A percentile compares a stretch with the other conserved stretches of the same genome.
These are phyloP conservation scores for Meda fulgida DNA, from an alignment of 2,797 vertebrate genomes.

Conservation along the genomic window DNA sequence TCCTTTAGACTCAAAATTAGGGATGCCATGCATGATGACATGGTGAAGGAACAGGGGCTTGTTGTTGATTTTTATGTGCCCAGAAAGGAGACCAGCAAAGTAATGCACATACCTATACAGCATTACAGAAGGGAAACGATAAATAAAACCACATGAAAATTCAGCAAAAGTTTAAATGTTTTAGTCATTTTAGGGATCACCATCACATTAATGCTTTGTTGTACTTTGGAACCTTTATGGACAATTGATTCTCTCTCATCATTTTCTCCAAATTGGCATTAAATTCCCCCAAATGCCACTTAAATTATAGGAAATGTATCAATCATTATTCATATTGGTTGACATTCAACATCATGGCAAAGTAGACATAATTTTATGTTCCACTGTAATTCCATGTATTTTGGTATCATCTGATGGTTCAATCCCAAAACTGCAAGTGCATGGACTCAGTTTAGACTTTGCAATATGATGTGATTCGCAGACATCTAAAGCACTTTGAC, in stretches of 20 bases:
- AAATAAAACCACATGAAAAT: neutral
- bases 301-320: neutral
- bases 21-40: conserved; percentile 97
- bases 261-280: neutral
- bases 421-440: neutral
- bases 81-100: conserved; percentile 94
- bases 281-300: neutral
- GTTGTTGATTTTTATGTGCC: conserved; percentile 98
- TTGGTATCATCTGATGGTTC: conserved; percentile 1
- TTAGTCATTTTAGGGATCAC: neutral
- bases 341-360: neutral
- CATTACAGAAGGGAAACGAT: neutral
- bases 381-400: neutral
- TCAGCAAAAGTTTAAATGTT: neutral
- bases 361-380: neutral
- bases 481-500: neutral
- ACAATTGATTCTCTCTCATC: neutral
- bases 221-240: neutral
- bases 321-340: neutral
- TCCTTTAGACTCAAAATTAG: conserved; percentile 95
- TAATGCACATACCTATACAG: conserved; percentile 89
- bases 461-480: neutral
- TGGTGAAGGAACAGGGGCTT: conserved; percentile 96
- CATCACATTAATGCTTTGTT: neutral
- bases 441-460: neutral